phyloP scores from a whole-genome alignment of 2,888 invertebrate species.

The Myopa testacea region DNA sequence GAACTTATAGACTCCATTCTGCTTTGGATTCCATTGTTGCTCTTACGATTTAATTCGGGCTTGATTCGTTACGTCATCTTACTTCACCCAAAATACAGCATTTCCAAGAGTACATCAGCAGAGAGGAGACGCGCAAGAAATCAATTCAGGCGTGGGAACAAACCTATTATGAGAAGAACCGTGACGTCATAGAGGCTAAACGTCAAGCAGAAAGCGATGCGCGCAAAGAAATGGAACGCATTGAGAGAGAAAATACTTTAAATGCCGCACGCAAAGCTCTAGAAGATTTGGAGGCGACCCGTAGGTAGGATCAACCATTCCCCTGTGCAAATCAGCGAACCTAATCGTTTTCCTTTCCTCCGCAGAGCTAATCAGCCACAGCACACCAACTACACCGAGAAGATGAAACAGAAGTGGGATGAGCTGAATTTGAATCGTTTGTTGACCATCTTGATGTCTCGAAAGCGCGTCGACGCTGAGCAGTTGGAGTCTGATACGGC shows the following conservation, averaged over 20 bases:
- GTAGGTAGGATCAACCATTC: constrained; percentile 38
- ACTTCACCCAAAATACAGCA: constrained; percentile 46
- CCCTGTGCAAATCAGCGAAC: not conserved
- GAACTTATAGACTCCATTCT: too few species aligned
- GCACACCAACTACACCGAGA: constrained; percentile 55
- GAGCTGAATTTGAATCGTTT: constrained; percentile 76
- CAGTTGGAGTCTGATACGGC: constrained; percentile 72
- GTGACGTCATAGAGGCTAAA: constrained; percentile 64
- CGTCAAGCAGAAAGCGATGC: constrained; percentile 68
- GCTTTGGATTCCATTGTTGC: too few species aligned
- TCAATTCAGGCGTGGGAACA: constrained; percentile 72
- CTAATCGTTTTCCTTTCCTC: not conserved
- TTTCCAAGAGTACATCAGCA: constrained; percentile 69
- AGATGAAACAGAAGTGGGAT: constrained; percentile 71
- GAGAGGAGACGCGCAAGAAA: constrained; percentile 68
- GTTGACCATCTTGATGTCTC: constrained; percentile 65
- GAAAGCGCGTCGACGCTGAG: constrained; percentile 65
- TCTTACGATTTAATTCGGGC: too few species aligned
- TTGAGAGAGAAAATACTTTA: constrained; percentile 55
- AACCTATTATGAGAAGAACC: constrained; percentile 70
- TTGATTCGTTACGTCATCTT: too few species aligned
- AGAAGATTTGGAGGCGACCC: constrained; percentile 47
- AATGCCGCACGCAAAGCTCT: constrained; percentile 56
- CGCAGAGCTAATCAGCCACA: constrained; percentile 40
- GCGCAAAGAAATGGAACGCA: constrained; percentile 70